Percentiles rank a stretch among this genome's conserved stretches.
Conservation (phyloP, 2,797 vertebrate species). For the Phyllotis vaccarum region DNA sequence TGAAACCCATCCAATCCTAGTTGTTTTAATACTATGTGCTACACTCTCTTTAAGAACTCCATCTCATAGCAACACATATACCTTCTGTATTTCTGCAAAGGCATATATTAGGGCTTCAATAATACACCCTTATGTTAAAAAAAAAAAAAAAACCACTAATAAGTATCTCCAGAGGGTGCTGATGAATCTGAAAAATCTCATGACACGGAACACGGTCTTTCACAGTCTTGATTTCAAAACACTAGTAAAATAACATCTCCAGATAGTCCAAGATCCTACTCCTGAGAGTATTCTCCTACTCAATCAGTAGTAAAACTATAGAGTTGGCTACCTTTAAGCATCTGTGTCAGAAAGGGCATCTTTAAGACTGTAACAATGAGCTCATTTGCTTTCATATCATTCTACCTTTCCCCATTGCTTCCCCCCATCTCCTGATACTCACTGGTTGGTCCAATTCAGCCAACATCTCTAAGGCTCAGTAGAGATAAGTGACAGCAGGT, state of each 20-base stretch:
- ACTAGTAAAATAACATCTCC: not conserved
- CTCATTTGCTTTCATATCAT: not conserved
- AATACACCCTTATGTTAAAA: not conserved
- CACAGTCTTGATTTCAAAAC: not conserved
- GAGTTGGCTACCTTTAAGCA: not conserved
- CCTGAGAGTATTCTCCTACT: not conserved
- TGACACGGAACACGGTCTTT: not conserved
- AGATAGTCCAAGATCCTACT: not conserved
- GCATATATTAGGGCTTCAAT: not conserved
- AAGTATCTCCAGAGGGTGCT: not conserved
- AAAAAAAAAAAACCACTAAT: too few species aligned
- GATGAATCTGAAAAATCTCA: not conserved
- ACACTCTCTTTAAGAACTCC: not conserved
- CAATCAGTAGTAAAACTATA: constrained; percentile 15
- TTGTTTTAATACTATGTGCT: not conserved
- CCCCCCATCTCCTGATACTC: not conserved
- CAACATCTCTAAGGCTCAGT: not conserved
- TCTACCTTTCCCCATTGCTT: not conserved
- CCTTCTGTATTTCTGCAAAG: not conserved
- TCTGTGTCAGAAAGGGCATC: not conserved
- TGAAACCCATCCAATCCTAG: not conserved
- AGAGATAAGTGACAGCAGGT: not conserved
- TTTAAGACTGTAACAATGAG: not conserved
- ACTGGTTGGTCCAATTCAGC: not conserved
- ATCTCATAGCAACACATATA: not conserved